Evolutionary conservation across 2,888 invertebrate genomes (phyloP), one percentile per base, ranked within the genome.

Genomic region (Aelia acuminata): DNA sequence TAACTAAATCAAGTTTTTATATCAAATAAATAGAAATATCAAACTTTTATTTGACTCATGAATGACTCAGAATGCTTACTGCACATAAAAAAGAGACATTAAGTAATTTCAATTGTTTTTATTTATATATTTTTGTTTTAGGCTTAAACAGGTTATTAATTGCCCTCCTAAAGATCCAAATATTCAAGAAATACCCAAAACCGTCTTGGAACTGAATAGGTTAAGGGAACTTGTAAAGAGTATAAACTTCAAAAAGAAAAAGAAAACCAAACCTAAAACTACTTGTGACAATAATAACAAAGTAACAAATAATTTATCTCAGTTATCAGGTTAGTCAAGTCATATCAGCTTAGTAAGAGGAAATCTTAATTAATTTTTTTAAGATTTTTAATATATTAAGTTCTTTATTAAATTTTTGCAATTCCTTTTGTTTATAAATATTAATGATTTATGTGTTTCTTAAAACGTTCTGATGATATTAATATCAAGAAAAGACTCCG

Each of bases 171-270:
- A 93, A 70, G 94, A 95, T 91, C 93, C 94, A 3, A 95, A 96
- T 90, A 94, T 95, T 5, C 96, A 97, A 92, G 94, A 95, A n/a
- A 92, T 96, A 48, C 96, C 97, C 0, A 95, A 94, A 90, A 96
- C 95, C 90, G 92, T 97, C n/a, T 93, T 93, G 49, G 93, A 94
- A 85, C 92, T 97, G 85, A 95, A 96, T 26, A 93, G 94, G 90
- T 91, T 95, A 0, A 94, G 94, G 89, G 93, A 94, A 75, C 92
- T 92, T 88, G 92, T 92, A 0, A 93, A 93, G 91, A 92, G 91
- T 3, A 92, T 92, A 87, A 91, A 92, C 84, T 90, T 90, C 91
- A 92, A 90, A 91, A 93, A 91, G 89, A 91, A 92, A 90, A 90
- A 91, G 86, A 92, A 90, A 85, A 91, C 90, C 87, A 92, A 91